Evolutionary conservation across 2,113 vertebrate genomes (phyloP).

Genomic region (Apus apus): DNA sequence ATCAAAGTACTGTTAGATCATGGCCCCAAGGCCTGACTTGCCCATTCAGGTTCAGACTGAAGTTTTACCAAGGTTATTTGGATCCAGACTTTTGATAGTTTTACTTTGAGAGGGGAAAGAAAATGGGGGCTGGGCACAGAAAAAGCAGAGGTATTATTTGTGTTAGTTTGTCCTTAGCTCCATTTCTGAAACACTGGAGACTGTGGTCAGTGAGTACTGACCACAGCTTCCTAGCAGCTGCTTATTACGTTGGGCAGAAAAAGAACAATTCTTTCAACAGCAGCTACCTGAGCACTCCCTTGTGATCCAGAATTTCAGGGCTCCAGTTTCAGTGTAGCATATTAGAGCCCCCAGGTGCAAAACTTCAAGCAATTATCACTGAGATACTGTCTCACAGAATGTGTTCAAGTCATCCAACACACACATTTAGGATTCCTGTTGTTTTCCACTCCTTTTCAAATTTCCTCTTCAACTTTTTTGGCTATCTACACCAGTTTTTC

Average conservation of each 20-base stretch:
- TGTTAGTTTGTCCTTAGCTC: neutral
- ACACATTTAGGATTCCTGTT: neutral
- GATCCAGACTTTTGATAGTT: neutral
- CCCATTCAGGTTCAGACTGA: neutral
- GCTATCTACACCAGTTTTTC: neutral
- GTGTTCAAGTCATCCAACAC: neutral
- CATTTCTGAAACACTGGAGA: neutral
- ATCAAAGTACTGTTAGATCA: neutral
- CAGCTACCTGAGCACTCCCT: neutral
- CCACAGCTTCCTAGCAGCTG: neutral
- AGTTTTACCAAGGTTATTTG: neutral
- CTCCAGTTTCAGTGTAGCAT: neutral
- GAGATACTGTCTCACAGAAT: neutral
- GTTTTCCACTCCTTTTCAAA: neutral
- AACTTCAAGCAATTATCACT: neutral
- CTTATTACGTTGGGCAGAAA: neutral
- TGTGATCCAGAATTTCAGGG: neutral
- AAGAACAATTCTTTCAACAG: neutral
- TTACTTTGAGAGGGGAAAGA: neutral
- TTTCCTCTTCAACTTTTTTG: neutral
- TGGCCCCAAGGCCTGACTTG: neutral
- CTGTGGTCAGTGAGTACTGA: neutral
- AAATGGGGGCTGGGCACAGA: too few relatives aligned
- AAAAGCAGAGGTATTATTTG: neutral
- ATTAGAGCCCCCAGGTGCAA: neutral